Conservation (phyloP, 2,888 invertebrate species). For the Pteria penguin region DNA sequence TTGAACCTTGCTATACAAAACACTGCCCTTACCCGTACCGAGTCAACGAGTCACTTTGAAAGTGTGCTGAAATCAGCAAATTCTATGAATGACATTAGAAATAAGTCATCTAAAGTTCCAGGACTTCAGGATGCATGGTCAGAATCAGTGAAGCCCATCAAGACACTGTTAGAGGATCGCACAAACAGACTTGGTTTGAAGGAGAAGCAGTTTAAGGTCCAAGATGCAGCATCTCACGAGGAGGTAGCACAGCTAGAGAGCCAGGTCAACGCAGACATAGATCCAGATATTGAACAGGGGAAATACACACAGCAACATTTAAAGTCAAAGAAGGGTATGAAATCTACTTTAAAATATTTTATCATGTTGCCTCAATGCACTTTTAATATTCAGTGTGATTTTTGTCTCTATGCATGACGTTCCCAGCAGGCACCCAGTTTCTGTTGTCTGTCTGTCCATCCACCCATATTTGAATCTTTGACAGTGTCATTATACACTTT, state of each 20-base stretch:
- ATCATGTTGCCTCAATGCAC: not conserved
- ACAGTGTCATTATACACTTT: too few species aligned
- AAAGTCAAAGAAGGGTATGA: not conserved
- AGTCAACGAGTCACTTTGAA: slow-evolving; percentile 32
- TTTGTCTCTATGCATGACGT: too few species aligned
- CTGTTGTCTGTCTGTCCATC: too few species aligned
- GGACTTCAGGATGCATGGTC: slow-evolving; percentile 41
- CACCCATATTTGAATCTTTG: too few species aligned
- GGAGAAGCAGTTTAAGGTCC: not conserved
- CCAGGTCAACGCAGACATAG: not conserved
- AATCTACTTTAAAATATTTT: not conserved
- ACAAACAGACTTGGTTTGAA: slow-evolving; percentile 35
- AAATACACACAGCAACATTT: not conserved
- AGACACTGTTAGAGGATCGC: not conserved
- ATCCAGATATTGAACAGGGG: not conserved
- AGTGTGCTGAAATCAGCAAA: slow-evolving; percentile 24
- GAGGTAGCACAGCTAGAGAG: not conserved
- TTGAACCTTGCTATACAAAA: slow-evolving; percentile 50
- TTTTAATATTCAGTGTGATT: too few species aligned
- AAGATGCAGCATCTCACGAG: not conserved
- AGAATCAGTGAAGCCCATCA: slow-evolving; percentile 21
- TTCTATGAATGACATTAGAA: slow-evolving; percentile 45
- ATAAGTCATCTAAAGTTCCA: slow-evolving; percentile 35
- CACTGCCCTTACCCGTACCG: slow-evolving; percentile 34
- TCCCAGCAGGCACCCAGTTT: too few species aligned